Conservation (phyloP, 2,888 invertebrate species). For the Macrosoma leucophasiata region DNA sequence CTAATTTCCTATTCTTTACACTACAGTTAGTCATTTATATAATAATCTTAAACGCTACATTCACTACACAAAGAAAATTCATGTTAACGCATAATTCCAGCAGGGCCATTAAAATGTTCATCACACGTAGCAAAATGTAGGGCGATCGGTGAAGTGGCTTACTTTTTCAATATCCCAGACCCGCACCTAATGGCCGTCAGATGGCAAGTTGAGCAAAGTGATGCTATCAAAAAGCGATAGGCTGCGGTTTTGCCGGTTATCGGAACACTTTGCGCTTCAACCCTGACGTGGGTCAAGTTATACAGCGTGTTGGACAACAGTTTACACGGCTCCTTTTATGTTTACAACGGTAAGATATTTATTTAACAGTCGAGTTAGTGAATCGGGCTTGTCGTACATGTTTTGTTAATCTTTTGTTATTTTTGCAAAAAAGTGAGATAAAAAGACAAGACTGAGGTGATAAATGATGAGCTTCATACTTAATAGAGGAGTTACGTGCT, state of each 20-base stretch:
- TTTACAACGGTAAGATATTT: constrained; percentile 1
- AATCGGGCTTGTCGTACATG: not conserved
- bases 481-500: too few relatives aligned
- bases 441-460: too few relatives aligned
- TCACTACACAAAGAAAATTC: too few relatives aligned
- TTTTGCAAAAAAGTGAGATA: not conserved
- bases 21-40: too few relatives aligned
- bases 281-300: constrained; percentile 60
- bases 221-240: constrained; percentile 76
- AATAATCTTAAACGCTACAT: too few relatives aligned
- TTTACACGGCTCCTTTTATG: constrained; percentile 34
- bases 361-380: not conserved
- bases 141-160: constrained; percentile 40
- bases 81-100: too few relatives aligned
- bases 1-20: too few relatives aligned
- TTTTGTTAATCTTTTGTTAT: not conserved
- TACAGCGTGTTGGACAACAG: constrained; percentile 46
- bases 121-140: constrained; percentile 19
- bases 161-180: constrained; percentile 69
- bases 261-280: constrained; percentile 65
- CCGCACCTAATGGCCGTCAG: constrained; percentile 70
- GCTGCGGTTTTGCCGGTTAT: constrained; percentile 69
- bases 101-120: constrained; percentile 24
- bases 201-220: constrained; percentile 74
- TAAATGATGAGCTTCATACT: too few relatives aligned